Evolutionary conservation across 1,140 invertebrate species (phyloP).

Genomic region (Colletes gigas): DNA sequence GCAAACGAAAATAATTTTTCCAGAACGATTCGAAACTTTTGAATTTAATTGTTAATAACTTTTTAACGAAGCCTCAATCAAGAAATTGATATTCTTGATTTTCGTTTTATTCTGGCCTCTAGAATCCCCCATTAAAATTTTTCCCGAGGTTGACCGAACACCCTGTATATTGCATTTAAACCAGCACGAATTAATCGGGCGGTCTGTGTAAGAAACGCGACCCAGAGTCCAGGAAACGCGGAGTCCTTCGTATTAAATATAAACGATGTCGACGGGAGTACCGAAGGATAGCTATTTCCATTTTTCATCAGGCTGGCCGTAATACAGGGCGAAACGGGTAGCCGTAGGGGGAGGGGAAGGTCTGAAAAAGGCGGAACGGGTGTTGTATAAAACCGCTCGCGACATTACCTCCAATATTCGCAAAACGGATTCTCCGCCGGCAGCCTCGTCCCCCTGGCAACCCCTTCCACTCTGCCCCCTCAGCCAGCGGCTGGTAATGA

Average conservation of each 20-base stretch:
- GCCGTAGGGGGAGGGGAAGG: slow-evolving; percentile 43
- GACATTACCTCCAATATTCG: slow-evolving; percentile 81
- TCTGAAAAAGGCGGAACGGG: slow-evolving; percentile 59
- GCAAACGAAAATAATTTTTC: no score
- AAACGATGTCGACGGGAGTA: slow-evolving; percentile 48
- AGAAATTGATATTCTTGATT: no score
- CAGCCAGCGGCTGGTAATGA: slow-evolving; percentile 75
- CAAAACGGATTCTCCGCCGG: slow-evolving; percentile 80
- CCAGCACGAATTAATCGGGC: neutral
- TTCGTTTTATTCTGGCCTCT: no score
- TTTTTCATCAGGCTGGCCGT: slow-evolving; percentile 76
- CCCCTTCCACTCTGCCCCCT: slow-evolving; percentile 38
- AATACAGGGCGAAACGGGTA: slow-evolving; percentile 50
- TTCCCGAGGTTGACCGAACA: no score
- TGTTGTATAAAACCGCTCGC: slow-evolving; percentile 80
- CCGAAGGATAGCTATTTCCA: slow-evolving; percentile 75
- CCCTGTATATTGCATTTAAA: no score
- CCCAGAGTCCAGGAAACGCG: neutral
- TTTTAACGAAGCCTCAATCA: no score
- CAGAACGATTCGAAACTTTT: no score
- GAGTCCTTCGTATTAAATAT: slow-evolving; percentile 54
- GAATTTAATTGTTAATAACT: no score
- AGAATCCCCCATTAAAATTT: no score
- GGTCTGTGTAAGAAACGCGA: no score
- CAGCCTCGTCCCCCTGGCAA: slow-evolving; percentile 58